Base-by-base conservation (phyloP, 2,797 vertebrate species). In the Phoxinus dragarum region DNA sequence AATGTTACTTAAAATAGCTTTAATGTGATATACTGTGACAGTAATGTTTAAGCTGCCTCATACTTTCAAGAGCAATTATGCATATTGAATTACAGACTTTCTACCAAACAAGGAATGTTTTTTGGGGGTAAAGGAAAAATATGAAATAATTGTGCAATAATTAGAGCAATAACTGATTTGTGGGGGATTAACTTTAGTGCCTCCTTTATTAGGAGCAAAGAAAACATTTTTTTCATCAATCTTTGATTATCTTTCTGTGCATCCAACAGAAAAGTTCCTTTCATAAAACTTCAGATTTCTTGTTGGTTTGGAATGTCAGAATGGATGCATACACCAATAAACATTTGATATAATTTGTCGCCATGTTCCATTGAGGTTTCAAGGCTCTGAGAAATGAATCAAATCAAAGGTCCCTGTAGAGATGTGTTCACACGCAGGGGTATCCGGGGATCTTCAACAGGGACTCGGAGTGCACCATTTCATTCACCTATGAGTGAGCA, bases 401-500 rank as follows among this genome's bases (percentile, higher is more conserved):
- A 56, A 72, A 80, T 49, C 27, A 49, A 66, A 49, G 23, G 67
- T 9, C n/a, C 47, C 36, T 21, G 72, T 40, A 3, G 27, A 83
- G 21, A 68, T 54, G 61, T 72, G 83, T 44, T 61, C 67, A 64
- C 54, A 52, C 14, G 31, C 5, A 38, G 66, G 59, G 75, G 66
- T 71, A 3, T 84, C 52, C 54, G 2, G 49, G 23, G 21, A 21
- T 68, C 61, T 77, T 68, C 61, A 84, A 71, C 38, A 14, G 19
- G 11, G 61, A 31, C 16, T 52, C n/a, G 16, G 36, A 69, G 23
- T 10, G 27, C 66, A 44, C 11, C 10, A 34, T 36, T 67, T 10
- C 61, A 21, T 84, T 84, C 83, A 84, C 83, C 83, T 84, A 79
- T 31, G 56, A 79, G 68, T 19, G 71, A 84, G 52, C 40, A 79